Conservation (phyloP, 2,113 vertebrate genomes). For the Salvelinus namaycush region DNA sequence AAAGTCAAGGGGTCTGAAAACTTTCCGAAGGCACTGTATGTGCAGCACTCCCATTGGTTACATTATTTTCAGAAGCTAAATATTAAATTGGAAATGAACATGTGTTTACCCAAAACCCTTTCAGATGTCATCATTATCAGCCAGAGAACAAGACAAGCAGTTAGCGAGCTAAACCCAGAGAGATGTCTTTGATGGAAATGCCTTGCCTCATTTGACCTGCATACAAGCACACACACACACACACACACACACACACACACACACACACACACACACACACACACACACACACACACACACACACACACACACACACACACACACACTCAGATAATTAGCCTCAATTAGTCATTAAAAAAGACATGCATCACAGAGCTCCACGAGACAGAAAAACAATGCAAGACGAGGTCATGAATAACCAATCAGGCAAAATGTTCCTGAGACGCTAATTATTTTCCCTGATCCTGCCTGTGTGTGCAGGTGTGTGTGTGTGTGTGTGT, state of each 20-base stretch:
- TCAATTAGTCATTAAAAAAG: constrained; percentile 58
- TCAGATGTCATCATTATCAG: no score
- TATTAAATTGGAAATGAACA: no score
- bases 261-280: no score
- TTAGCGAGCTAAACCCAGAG: no score
- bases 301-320: no score
- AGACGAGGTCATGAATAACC: constrained; percentile 57
- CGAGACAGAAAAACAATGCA: constrained; percentile 49
- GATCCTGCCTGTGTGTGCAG: constrained; percentile 37
- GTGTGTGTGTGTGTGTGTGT: constrained; percentile 17
- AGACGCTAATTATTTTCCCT: constrained; percentile 57
- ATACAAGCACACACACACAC: background rate
- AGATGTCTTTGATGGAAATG: constrained; percentile 19
- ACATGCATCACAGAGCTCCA: constrained; percentile 50
- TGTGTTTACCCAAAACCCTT: no score
- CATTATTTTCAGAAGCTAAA: no score
- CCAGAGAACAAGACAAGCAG: no score
- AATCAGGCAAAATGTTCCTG: constrained; percentile 56
- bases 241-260: no score
- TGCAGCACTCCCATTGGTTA: no score
- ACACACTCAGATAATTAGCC: constrained; percentile 42
- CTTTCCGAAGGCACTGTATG: no score
- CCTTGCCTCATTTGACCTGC: constrained; percentile 39
- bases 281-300: background rate
- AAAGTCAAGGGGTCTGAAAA: no score